Percentiles rank a stretch among this genome's conserved stretches.
Conservation (phyloP, 2,888 invertebrate species). For the Pollenia angustigena region DNA sequence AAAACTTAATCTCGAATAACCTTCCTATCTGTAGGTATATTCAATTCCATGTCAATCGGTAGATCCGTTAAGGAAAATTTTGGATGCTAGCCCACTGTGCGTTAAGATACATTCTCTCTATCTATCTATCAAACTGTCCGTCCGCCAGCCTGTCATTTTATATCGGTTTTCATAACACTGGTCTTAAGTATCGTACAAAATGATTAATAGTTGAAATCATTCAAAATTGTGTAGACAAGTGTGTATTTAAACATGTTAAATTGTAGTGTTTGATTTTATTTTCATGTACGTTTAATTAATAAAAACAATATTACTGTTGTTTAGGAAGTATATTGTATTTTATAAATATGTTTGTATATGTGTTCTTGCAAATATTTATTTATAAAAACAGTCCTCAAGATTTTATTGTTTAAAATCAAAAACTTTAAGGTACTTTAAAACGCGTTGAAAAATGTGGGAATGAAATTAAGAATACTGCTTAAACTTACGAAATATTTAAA, state of each 20-base stretch:
- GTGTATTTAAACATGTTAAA: slow-evolving; percentile 49
- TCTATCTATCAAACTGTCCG: background rate
- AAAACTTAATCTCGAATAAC: too few species aligned
- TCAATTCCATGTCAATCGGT: too few species aligned
- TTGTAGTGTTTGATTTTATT: slow-evolving; percentile 16
- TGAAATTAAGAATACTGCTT: too few species aligned
- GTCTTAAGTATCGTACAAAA: slow-evolving; percentile 6
- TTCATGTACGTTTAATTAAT: slow-evolving; percentile 16
- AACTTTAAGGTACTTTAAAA: too few species aligned
- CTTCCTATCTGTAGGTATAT: too few species aligned
- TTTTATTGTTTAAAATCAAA: too few species aligned
- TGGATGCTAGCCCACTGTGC: too few species aligned
- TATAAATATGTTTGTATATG: slow-evolving; percentile 10
- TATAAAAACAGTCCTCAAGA: too few species aligned
- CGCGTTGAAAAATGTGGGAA: too few species aligned
- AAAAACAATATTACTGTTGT: slow-evolving; percentile 41
- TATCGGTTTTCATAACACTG: slow-evolving; percentile 19
- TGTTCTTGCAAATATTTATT: slow-evolving; percentile 12
- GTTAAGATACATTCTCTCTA: background rate
- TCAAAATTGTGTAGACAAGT: slow-evolving; percentile 58
- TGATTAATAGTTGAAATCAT: slow-evolving; percentile 60
- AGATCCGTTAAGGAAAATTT: too few species aligned
- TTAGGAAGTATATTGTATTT: slow-evolving; percentile 56
- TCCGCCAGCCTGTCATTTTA: slow-evolving; percentile 12
- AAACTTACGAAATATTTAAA: too few species aligned